phyloP scores from a whole-genome alignment of 2,113 vertebrate genomes.

The Oryzias curvinotus region DNA sequence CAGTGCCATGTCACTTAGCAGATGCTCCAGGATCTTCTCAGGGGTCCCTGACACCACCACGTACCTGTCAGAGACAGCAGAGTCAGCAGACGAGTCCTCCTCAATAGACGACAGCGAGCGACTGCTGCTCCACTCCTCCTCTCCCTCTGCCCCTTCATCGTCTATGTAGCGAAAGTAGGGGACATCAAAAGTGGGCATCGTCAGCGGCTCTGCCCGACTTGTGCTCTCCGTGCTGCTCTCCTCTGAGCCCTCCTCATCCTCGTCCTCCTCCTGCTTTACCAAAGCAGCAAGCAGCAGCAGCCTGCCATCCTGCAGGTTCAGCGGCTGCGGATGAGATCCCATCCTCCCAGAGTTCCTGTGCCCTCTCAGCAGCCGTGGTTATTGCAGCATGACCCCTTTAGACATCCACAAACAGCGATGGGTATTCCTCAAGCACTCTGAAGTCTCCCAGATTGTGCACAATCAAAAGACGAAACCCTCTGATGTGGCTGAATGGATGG shows the following conservation, averaged over 20 bases:
- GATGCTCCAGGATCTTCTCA: constrained; percentile 94
- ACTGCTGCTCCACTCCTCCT: constrained; percentile 87
- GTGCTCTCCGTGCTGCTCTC: constrained; percentile 60
- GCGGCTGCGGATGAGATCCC: constrained; percentile 83
- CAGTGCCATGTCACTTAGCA: constrained; percentile 87
- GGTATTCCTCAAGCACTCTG: constrained; percentile 23
- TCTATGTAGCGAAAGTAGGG: constrained; percentile 98
- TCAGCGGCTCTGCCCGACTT: constrained; percentile 73
- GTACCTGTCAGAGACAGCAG: constrained; percentile 93
- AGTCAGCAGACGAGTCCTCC: constrained; percentile 85
- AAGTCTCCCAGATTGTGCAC: constrained; percentile 23
- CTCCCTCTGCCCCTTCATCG: constrained; percentile 85
- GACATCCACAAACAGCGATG: constrained; percentile 47
- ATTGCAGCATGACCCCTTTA: constrained; percentile 60
- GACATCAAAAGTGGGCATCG: constrained; percentile 93
- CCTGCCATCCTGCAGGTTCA: constrained; percentile 76
- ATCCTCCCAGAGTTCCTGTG: constrained; percentile 72
- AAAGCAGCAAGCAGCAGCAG: constrained; percentile 78
- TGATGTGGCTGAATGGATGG: constrained; percentile 28
- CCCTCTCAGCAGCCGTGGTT: constrained; percentile 62
- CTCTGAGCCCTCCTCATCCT: constrained; percentile 71
- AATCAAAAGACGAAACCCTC: constrained; percentile 16
- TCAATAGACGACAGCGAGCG: constrained; percentile 92
- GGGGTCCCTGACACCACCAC: constrained; percentile 91
- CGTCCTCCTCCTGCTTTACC: constrained; percentile 80